Evolutionary conservation across 2,797 vertebrate species (phyloP), one percentile per base, ranked within the genome.

Genomic region (Ficedula albicollis): DNA sequence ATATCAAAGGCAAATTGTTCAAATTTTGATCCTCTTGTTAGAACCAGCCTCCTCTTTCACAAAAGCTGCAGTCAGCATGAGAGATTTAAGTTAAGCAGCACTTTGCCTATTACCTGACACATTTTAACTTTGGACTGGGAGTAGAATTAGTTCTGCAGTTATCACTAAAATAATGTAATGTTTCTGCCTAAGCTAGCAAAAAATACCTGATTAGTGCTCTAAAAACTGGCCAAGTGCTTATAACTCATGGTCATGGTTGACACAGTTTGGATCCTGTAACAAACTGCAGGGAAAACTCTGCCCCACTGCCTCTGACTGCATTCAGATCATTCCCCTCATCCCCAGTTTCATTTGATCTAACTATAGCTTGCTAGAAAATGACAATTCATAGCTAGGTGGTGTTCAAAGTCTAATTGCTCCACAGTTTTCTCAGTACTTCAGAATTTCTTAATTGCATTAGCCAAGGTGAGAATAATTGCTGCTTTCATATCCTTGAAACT

Each of bases 361-460:
- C 90, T 93, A 82, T 95, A 96, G 93, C 88, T 95, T 2, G 0
- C 88, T 84, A 78, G 81, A 72, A 93, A 95, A 90, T 70, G 90
- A 94, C 89, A 96, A 64, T 84, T 93, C 70, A 36, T 87, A 69
- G 80, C 84, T 79, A 91, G 92, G 87, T 10, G 30, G 87, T 94
- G 95, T 95, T 94, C 93, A 84, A 90, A 92, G 90, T 94, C 92
- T 94, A 96, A 95, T 93, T 91, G 82, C 92, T 92, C 73, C 44
- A 9, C 90, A 75, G 84, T 92, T 96, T 91, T 92, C 84, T 92
- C 54, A 66, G 90, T 75, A 78, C 69, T 87, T 95, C 64, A 93
- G 90, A 91, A 92, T 93, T 94, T 92, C 95, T 96, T 96, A 97
- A 96, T 96, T 96, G 89, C 93, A 96, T 96, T 97, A 95, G 84